These are phyloP conservation scores for Lacerta agilis DNA, from an alignment of 2,797 vertebrate species.

Conservation along the genomic window DNA sequence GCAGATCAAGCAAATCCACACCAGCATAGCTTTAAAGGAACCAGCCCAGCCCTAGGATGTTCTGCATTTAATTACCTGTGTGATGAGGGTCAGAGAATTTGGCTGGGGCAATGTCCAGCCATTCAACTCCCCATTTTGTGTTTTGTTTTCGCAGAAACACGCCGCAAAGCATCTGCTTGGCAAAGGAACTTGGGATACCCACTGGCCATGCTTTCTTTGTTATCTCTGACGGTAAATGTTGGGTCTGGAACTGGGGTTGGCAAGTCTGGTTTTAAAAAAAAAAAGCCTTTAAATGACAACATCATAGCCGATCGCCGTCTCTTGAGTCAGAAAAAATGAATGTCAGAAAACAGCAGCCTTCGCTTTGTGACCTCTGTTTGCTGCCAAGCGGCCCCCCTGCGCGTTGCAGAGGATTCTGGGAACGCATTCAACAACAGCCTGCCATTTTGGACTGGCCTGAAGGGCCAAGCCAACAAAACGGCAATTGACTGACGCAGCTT, in stretches of 20 bases:
- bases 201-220: conserved; percentile 90
- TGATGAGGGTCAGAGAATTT: neutral
- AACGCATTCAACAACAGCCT: too few relatives aligned
- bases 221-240: conserved; percentile 88
- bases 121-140: neutral
- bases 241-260: neutral
- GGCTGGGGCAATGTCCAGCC: neutral
- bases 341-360: neutral
- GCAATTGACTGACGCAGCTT: neutral
- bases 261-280: neutral
- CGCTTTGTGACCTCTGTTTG: neutral
- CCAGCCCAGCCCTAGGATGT: neutral
- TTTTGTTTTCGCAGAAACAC: conserved; percentile 82
- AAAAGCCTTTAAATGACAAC: neutral
- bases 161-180: conserved; percentile 91
- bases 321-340: neutral
- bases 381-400: neutral
- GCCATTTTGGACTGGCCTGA: neutral
- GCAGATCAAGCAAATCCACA: neutral
- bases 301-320: too few relatives aligned
- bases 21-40: neutral
- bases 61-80: neutral
- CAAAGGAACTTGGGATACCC: conserved; percentile 96
- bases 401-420: neutral
- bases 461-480: neutral